Percentiles rank a stretch among this genome's conserved stretches.
Conservation (phyloP, 1,140 invertebrate species). For the Cherax destructor region DNA sequence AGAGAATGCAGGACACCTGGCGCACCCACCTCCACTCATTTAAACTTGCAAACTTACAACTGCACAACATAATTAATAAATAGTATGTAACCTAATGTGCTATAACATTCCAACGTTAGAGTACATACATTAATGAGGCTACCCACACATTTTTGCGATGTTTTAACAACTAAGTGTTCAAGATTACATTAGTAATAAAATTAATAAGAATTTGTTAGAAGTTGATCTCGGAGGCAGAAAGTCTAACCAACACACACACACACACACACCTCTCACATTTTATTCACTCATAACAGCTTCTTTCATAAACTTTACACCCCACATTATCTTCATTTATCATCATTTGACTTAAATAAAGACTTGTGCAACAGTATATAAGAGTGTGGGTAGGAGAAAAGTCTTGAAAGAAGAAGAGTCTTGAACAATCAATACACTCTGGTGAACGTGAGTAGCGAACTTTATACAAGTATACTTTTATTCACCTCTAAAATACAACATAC, state of each 20-base stretch:
- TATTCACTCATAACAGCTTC: background rate
- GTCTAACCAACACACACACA: background rate
- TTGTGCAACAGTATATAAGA: background rate
- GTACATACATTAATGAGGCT: too few species aligned
- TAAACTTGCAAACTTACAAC: constrained; percentile 6
- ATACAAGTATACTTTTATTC: constrained; percentile 45
- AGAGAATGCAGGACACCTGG: background rate
- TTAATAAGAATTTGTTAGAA: background rate
- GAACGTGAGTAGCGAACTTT: constrained; percentile 43
- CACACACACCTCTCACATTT: background rate
- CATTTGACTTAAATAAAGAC: background rate
- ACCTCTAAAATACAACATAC: constrained; percentile 70
- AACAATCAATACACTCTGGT: constrained; percentile 14
- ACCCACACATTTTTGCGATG: background rate
- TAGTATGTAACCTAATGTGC: background rate
- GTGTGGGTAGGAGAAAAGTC: background rate
- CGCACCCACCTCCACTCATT: background rate
- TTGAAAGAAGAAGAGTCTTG: constrained; percentile 6
- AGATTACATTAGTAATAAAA: background rate
- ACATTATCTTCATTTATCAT: background rate
- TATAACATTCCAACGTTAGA: background rate
- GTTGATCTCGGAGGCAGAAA: background rate
- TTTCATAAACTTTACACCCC: background rate
- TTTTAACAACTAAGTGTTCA: background rate
- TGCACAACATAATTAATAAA: background rate